Base-by-base conservation (phyloP, 2,888 invertebrate species). In the Nowickia ferox region DNA sequence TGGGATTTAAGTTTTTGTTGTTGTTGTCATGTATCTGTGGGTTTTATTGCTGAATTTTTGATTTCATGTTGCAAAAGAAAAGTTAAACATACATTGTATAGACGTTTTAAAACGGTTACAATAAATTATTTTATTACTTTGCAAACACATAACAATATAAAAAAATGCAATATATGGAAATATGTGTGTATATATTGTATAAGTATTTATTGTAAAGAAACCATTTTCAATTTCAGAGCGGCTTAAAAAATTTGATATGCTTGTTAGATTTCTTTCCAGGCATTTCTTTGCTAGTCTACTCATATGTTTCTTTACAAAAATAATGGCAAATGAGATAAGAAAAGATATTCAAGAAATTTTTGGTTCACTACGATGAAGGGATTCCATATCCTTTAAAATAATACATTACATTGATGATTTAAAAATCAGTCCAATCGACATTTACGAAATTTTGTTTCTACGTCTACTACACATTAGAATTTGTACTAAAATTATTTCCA, bases 1-100 rank as follows among this genome's bases (percentile, higher is more conserved):
- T 42, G 46, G 71, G 65, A 66, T 61, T 72, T 84, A 55, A 68
- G 10, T 82, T 71, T 9, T 74, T 44, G n/a, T 79, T 72, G 48
- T 76, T 74, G 72, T 84, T 68, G 74, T 83, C 72, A 74, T 48
- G 53, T 77, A 66, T 86, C 80, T 83, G 79, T 83, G 86, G 80
- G 83, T 51, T 83, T 76, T 80, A 81, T 84, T 84, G 77, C 78
- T 84, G 84, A 78, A 42, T 75, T 80, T 86, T 86, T 76, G 76
- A 66, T 79, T 79, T 68, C 57, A 13, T 61, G 38, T 66, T 53
- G 22, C 30, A 30, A 30, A 81, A 68, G 38, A 53, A 65, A 61
- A 79, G 61, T 17, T 42, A 66, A 53, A 17, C n/a, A 71, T 69
- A 42, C 30, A 8, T 17, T 59, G 6, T 22, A 30, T 42, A 46